phyloP scores from a whole-genome alignment of 2,888 invertebrate species.

The Acanthosepion pharaonis region DNA sequence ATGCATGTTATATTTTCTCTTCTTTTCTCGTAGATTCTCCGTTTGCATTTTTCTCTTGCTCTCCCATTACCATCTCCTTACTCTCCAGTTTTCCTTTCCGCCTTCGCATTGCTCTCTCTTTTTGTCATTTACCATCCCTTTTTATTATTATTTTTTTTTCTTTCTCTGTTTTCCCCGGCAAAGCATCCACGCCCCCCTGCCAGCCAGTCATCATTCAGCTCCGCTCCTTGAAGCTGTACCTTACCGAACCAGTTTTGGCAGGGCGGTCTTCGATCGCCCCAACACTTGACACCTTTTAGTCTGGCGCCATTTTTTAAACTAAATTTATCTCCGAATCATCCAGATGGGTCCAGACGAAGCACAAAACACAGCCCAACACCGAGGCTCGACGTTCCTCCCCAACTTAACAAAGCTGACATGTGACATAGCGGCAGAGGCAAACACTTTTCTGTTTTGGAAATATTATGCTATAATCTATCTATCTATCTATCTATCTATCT shows the following conservation, averaged over 20 bases:
- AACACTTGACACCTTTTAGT: constrained; percentile 11
- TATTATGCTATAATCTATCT: background rate
- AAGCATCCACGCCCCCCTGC: background rate
- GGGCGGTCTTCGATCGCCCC: background rate
- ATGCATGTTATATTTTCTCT: too few species aligned
- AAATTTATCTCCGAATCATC: constrained; percentile 33
- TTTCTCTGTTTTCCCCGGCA: background rate
- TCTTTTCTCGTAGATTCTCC: too few species aligned
- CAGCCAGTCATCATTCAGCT: background rate
- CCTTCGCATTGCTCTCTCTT: background rate
- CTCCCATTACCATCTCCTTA: background rate
- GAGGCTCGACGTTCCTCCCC: background rate
- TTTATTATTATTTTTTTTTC: background rate
- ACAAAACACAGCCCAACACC: background rate
- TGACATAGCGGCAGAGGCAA: background rate
- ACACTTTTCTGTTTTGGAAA: background rate
- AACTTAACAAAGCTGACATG: background rate
- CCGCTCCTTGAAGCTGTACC: background rate
- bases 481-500: constrained; percentile 33
- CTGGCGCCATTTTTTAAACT: constrained; percentile 14
- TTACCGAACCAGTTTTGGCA: background rate
- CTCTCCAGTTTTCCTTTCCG: background rate
- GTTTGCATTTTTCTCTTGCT: too few species aligned
- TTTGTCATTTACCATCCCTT: background rate
- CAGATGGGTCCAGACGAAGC: background rate